Conservation (phyloP, 2,113 vertebrate species). For the Tonatia bakeri region DNA sequence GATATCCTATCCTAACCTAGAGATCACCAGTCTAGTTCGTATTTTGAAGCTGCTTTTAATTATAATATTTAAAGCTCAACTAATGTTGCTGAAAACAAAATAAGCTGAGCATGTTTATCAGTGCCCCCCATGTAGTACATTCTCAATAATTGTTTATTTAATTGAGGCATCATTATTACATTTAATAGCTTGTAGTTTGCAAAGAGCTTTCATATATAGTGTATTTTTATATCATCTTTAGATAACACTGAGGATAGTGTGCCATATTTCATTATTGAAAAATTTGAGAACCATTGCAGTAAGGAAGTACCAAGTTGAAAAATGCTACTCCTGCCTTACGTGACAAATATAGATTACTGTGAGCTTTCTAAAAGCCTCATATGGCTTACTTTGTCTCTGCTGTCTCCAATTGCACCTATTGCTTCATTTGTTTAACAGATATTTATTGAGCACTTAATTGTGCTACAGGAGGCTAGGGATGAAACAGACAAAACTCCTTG, state of each 20-base stretch:
- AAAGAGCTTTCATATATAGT: not conserved
- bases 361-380: slow-evolving; percentile 12
- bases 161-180: not conserved
- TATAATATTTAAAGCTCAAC: slow-evolving; percentile 17
- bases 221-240: not conserved
- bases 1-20: not conserved
- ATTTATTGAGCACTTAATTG: slow-evolving; percentile 22
- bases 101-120: not conserved
- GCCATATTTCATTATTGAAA: not conserved
- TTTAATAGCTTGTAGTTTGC: not conserved
- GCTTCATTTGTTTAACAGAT: not conserved
- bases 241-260: not conserved
- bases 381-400: slow-evolving; percentile 32
- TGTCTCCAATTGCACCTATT: not conserved
- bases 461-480: not conserved
- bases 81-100: slow-evolving; percentile 12
- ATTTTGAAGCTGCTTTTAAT: slow-evolving; percentile 39
- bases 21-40: not conserved
- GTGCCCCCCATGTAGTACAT: not conserved
- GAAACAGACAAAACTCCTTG: not conserved
- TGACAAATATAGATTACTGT: not conserved
- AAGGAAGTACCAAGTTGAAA: not conserved
- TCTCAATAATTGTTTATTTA: not conserved
- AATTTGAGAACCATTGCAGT: slow-evolving; percentile 12
- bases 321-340: not conserved